Evolutionary conservation across 2,888 invertebrate species (phyloP).

Genomic region (Hydrotaea cyrtoneurina): DNA sequence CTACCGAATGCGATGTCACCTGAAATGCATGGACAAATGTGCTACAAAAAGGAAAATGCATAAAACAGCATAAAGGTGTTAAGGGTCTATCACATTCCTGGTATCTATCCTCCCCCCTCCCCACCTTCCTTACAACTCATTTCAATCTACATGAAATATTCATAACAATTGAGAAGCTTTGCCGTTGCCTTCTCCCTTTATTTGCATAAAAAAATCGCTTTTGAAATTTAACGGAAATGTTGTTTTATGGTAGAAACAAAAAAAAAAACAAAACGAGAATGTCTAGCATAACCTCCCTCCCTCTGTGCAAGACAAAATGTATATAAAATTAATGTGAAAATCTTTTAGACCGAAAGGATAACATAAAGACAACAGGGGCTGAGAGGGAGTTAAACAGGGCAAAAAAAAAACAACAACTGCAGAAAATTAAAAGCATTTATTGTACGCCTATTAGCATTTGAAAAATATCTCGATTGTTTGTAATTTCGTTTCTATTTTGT

Average conservation of each 20-base stretch:
- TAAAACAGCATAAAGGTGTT: neutral
- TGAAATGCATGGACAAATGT: constrained; percentile 6
- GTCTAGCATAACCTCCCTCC: neutral
- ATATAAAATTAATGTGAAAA: constrained; percentile 30
- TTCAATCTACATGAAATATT: neutral
- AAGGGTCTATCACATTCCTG: neutral
- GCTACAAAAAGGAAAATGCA: neutral
- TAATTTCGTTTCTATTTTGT: constrained; percentile 19
- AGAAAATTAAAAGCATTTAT: constrained; percentile 53
- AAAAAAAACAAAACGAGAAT: no score
- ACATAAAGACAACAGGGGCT: constrained; percentile 4
- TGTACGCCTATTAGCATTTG: constrained; percentile 61
- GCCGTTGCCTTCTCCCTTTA: neutral
- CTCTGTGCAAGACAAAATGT: neutral
- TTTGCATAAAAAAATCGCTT: neutral
- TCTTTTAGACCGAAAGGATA: constrained; percentile 22
- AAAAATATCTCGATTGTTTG: constrained; percentile 61
- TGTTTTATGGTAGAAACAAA: constrained; percentile 26
- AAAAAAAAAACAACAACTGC: neutral
- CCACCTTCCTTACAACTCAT: neutral
- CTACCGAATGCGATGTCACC: constrained; percentile 35
- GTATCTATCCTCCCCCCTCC: neutral
- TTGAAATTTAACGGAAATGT: constrained; percentile 32
- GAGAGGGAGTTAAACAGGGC: neutral
- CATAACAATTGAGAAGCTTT: neutral